A percentile compares a stretch with the other conserved stretches of the same genome.
These are phyloP conservation scores for Moxostoma hubbsi DNA, from an alignment of 2,797 vertebrate species.

Conservation along the genomic window DNA sequence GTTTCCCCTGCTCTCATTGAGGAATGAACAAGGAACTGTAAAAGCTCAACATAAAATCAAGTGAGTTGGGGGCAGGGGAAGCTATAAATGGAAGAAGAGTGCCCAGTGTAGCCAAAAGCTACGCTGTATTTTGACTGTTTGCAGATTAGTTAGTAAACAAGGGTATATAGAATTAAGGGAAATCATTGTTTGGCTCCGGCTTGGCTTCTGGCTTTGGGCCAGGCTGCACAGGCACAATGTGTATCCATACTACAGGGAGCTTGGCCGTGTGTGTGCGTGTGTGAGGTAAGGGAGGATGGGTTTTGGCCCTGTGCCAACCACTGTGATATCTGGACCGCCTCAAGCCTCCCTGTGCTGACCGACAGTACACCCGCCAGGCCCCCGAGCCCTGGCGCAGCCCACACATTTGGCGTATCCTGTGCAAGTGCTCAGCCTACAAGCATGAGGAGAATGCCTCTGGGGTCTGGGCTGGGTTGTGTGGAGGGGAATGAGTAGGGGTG, in stretches of 20 bases:
- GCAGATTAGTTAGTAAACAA: conserved; percentile 52
- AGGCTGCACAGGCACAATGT: conserved; percentile 41
- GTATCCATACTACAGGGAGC: conserved; percentile 44
- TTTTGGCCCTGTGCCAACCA: conserved; percentile 51
- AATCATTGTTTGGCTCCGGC: conserved; percentile 48
- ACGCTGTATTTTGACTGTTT: conserved; percentile 46
- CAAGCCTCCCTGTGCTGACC: conserved; percentile 46
- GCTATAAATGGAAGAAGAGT: conserved; percentile 47
- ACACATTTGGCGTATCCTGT: background rate
- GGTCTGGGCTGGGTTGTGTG: background rate
- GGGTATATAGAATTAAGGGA: conserved; percentile 34
- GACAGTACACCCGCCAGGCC: conserved; percentile 53
- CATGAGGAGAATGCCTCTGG: conserved; percentile 5
- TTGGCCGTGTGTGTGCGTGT: background rate
- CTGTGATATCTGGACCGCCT: conserved; percentile 41
- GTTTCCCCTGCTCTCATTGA: conserved; percentile 28
- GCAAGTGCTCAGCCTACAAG: conserved; percentile 1
- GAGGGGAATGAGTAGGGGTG: no score
- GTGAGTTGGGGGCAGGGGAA: conserved; percentile 1
- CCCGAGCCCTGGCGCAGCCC: conserved; percentile 8
- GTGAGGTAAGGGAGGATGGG: conserved; percentile 40
- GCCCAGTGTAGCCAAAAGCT: conserved; percentile 11
- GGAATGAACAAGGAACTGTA: conserved; percentile 12
- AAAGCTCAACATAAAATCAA: conserved; percentile 8
- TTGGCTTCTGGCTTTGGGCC: conserved; percentile 33